phyloP scores from a whole-genome alignment of 30 jellyfish, hydroid and myxozoan species.

The Hydractinia symbiolongicarpus region DNA sequence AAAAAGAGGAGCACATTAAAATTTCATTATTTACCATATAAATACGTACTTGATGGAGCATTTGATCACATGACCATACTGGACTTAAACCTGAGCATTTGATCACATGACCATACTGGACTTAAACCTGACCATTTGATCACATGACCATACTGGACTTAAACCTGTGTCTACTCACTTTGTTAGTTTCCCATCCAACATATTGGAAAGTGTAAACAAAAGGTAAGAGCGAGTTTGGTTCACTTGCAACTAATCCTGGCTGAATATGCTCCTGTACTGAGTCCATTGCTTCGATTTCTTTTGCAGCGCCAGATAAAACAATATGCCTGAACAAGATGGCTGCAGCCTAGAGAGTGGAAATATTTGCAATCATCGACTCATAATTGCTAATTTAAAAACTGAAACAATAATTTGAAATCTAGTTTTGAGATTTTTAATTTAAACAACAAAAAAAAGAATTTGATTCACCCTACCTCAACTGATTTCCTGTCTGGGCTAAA shows the following conservation, averaged over 20 bases:
- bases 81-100: no score
- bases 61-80: no score
- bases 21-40: no score
- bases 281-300: constrained; percentile 30
- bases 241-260: background rate
- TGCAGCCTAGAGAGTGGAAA: constrained; percentile 14
- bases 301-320: background rate
- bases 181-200: constrained; percentile 22
- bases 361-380: background rate
- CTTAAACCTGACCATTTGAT: no score
- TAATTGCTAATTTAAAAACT: no score
- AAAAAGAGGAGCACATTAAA: background rate
- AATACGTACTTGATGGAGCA: no score
- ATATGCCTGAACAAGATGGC: background rate
- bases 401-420: no score
- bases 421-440: background rate
- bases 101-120: no score
- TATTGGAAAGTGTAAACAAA: background rate
- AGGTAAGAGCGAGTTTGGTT: background rate
- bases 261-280: constrained; percentile 10
- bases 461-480: background rate
- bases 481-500: background rate
- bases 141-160: no score
- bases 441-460: no score
- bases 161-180: background rate